Base-by-base conservation (phyloP, 2,113 vertebrate species). In the Cryptomyrus ogoouensis region DNA sequence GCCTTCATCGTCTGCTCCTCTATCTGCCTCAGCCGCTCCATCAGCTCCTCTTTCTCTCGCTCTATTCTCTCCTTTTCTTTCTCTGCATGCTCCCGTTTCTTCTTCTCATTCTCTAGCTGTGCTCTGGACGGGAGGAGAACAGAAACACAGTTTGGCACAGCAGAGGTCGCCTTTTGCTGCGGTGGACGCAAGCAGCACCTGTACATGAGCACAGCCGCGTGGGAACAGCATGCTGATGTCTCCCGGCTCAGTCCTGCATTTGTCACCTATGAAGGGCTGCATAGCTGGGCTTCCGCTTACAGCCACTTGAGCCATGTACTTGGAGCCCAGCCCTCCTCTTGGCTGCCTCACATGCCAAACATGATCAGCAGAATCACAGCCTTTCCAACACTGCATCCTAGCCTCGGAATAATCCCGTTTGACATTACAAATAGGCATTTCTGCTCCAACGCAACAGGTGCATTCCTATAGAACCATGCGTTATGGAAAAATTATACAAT, bases 41-140 rank as follows among this genome's bases (percentile, higher is more conserved):
- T 97, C 87, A 99, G 95, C 93, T 98, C 98, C 39, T 99, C 97
- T 90, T 99, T 99, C 95, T 99, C 98, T 39, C 96, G 96, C 91
- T 98, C 98, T 96, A 99, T 98, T 95, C 96, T 96, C 91, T 99
- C 98, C 93, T 99, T 99, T 93, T 99, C 98, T 56, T 99, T 98
- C 96, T 99, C 98, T 42, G 97, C 98, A 84, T 97, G 95, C 93
- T 99, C 98, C 83, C 98, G 96, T 94, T 98, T 99, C 94, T 98
- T 99, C 96, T 99, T 99, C 94, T 99, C 98, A 92, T 97, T 99
- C 94, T 99, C 98, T 93, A 99, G 95, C 88, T 99, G 98, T 90
- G 98, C 98, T 93, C 98, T 99, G 93, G n/a, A 80, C 19, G 13
- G 46, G 58, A 17, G 70, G 15, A 74, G 42, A n/a, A 89, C 27